Evolutionary conservation across 2,888 invertebrate species (phyloP), one percentile per base, ranked within the genome.

Genomic region (Ormyrus pomaceus): DNA sequence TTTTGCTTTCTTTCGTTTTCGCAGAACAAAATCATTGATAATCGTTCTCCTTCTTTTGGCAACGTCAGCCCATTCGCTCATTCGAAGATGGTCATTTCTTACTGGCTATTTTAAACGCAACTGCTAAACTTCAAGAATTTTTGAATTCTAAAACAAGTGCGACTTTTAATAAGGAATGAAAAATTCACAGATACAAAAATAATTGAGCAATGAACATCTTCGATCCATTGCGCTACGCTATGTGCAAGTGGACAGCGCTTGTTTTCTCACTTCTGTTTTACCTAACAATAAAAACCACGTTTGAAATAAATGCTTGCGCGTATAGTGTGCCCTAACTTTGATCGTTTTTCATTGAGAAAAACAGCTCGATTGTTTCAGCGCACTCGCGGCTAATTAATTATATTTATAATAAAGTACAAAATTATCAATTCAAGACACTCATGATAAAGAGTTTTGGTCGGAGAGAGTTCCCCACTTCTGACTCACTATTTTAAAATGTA

Each of bases 401-500:
- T 59, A 50, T 34, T 69, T 65, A 72, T 82, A 82, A 82, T 82
- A 83, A 83, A 82, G 79, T 83, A 83, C 68, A 83, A 83, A 83
- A 83, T 83, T 70, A 77, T 83, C 62, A 68, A 76, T 80, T 80
- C 64, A 69, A 75, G 59, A 56, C 65, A 75, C 64, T 34, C 34
- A 66, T 59, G 45, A 78, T 65, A 80, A 80, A 56, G 62, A 69
- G 79, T 65, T 79, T 83, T 80, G 76, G 80, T 83, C 77, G 66
- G 78, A 79, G 46, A 68, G 65, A 56, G n/a, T 58, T 48, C 46
- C 55, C 45, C 59, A 19, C 51, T 77, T 59, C 46, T 50, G 11
- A 70, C 50, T 62, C 34, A 34, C n/a, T 56, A 50, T 55, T 46
- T 9, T 6, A 9, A 34, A 4, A 34, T 56, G 13, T 53, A 56